These are phyloP conservation scores for Liopterus haemorrhoidalis DNA, from an alignment of 2,888 invertebrate genomes.

Conservation along the genomic window DNA sequence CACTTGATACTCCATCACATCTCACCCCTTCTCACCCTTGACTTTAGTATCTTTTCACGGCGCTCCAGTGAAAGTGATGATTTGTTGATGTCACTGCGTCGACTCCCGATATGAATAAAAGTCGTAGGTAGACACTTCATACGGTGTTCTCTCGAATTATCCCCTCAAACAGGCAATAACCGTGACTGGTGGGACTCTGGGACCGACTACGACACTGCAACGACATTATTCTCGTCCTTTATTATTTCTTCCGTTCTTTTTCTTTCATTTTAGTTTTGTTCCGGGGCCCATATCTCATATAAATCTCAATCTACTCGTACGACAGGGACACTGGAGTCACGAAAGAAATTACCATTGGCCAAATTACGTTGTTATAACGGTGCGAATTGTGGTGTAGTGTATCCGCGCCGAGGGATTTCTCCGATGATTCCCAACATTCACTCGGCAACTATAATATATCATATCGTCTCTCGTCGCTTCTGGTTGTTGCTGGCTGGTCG, in stretches of 20 bases:
- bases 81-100: no score
- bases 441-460: neutral
- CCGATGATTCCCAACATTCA: no score
- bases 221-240: conserved; percentile 31
- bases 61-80: no score
- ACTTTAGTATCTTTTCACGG: no score
- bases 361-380: conserved; percentile 22
- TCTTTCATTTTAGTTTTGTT: conserved; percentile 19
- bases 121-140: conserved; percentile 35
- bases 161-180: no score
- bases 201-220: no score
- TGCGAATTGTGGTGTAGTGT: conserved; percentile 14
- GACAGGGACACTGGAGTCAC: conserved; percentile 13
- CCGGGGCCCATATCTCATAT: conserved; percentile 30
- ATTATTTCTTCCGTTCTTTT: conserved; percentile 33
- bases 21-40: conserved; percentile 1
- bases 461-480: conserved; percentile 6
- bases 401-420: no score
- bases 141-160: no score
- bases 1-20: neutral
- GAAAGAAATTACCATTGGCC: conserved; percentile 20
- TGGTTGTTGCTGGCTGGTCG: no score
- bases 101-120: no score
- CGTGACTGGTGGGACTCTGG: no score
- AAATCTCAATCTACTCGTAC: conserved; percentile 27